Evolutionary conservation across 1,140 invertebrate genomes (phyloP).

Genomic region (Pachyrhynchus sulphureomaculatus): DNA sequence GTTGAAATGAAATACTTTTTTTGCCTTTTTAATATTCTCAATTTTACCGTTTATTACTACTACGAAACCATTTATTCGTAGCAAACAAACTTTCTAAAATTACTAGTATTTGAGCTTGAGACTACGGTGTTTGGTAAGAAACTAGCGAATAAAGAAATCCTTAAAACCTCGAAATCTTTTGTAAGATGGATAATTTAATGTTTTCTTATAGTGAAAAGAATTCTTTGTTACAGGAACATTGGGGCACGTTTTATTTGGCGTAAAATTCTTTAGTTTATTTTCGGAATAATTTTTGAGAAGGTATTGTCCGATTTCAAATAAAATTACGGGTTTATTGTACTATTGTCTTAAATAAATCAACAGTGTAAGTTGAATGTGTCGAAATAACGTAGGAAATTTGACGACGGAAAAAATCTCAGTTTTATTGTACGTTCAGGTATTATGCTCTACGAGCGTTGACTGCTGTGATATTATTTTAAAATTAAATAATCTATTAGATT

Average conservation of each 20-base stretch:
- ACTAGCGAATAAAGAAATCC: constrained; percentile 20
- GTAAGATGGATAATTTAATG: constrained; percentile 30
- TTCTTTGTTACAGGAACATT: constrained; percentile 20
- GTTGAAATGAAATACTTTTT: too few species aligned
- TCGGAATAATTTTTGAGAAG: constrained; percentile 17
- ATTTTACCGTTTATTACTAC: constrained; percentile 3
- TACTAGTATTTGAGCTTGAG: constrained; percentile 11
- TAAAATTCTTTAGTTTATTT: constrained; percentile 26
- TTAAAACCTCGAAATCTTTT: constrained; percentile 24
- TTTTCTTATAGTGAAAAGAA: constrained; percentile 24
- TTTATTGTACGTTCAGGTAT: too few species aligned
- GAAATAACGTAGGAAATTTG: not conserved
- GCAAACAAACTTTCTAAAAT: constrained; percentile 20
- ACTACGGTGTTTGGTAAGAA: constrained; percentile 25
- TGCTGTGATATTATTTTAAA: too few species aligned
- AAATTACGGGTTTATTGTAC: constrained; percentile 10
- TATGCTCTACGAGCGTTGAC: too few species aligned
- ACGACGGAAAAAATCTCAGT: not conserved
- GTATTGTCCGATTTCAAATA: constrained; percentile 10
- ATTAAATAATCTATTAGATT: too few species aligned
- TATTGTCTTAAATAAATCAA: not conserved
- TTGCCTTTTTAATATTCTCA: too few species aligned
- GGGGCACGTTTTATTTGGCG: constrained; percentile 19
- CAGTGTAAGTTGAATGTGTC: not conserved
- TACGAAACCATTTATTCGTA: constrained; percentile 9